These are phyloP conservation scores for Nymphalis c-album DNA, from an alignment of 2,888 invertebrate species.

Conservation along the genomic window DNA sequence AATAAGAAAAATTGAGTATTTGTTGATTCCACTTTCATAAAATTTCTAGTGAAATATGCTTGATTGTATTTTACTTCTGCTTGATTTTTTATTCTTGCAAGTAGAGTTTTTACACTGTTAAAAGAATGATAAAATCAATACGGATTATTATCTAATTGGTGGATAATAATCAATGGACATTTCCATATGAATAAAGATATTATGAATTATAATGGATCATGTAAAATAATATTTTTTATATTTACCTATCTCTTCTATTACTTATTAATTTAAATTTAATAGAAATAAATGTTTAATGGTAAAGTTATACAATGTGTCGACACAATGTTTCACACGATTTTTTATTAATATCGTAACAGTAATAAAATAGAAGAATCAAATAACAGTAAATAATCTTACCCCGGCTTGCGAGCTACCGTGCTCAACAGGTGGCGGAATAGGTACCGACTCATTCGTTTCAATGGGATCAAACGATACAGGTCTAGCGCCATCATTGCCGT, in stretches of 20 bases:
- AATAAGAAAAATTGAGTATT: neutral
- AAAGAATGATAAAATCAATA: constrained; percentile 3
- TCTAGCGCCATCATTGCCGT: constrained; percentile 53
- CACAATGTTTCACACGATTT: too few species aligned
- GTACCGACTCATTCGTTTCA: constrained; percentile 37
- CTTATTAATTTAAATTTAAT: too few species aligned
- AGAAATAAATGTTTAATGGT: too few species aligned
- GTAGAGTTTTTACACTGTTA: constrained; percentile 2
- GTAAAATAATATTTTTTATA: too few species aligned
- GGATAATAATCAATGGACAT: too few species aligned
- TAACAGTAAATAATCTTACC: constrained; percentile 41
- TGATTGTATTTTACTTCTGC: constrained; percentile 1
- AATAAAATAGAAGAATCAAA: neutral
- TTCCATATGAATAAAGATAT: too few species aligned
- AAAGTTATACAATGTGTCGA: too few species aligned
- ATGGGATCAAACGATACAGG: constrained; percentile 61
- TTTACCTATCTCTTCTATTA: too few species aligned
- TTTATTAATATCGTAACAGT: too few species aligned
- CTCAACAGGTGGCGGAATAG: constrained; percentile 49
- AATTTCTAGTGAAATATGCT: constrained; percentile 1
- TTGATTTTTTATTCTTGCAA: constrained; percentile 4
- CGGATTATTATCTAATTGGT: neutral
- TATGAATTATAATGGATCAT: too few species aligned
- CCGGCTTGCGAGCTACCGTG: constrained; percentile 50
- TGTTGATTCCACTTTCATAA: neutral